These are phyloP conservation scores for Leptinotarsa defecta DNA, from an alignment of 1,140 invertebrate species.

Conservation along the genomic window DNA sequence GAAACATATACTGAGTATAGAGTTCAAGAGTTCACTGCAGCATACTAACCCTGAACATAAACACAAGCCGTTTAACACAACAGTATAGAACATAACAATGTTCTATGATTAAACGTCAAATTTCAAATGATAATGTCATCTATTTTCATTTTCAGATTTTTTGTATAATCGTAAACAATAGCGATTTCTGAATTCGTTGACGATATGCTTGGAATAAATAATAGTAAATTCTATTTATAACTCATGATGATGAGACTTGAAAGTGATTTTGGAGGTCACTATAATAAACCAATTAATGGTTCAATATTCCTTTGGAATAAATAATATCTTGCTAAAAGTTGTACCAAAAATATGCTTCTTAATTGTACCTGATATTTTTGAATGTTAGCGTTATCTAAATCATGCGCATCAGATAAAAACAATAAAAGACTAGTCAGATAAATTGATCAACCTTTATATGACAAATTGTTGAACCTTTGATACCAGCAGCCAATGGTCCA, in stretches of 20 bases:
- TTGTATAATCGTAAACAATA: background rate
- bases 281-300: slow-evolving; percentile 6
- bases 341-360: background rate
- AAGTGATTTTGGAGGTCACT: slow-evolving; percentile 14
- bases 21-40: too few species aligned
- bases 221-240: slow-evolving; percentile 7
- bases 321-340: background rate
- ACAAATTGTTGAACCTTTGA: background rate
- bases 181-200: background rate
- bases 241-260: background rate
- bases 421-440: background rate
- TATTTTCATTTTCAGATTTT: background rate
- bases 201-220: slow-evolving; percentile 9
- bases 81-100: too few species aligned
- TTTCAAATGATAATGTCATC: too few species aligned
- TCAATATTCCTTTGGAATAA: background rate
- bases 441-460: background rate
- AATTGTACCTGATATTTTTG: slow-evolving; percentile 14
- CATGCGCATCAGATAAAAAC: background rate
- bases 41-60: too few species aligned
- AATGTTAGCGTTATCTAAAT: slow-evolving; percentile 9
- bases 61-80: too few species aligned
- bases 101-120: too few species aligned
- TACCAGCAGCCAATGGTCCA: slow-evolving; percentile 34
- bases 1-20: too few species aligned